Evolutionary conservation across 2,113 vertebrate species (phyloP), one percentile per base, ranked within the genome.

Genomic region (Crocuta crocuta): DNA sequence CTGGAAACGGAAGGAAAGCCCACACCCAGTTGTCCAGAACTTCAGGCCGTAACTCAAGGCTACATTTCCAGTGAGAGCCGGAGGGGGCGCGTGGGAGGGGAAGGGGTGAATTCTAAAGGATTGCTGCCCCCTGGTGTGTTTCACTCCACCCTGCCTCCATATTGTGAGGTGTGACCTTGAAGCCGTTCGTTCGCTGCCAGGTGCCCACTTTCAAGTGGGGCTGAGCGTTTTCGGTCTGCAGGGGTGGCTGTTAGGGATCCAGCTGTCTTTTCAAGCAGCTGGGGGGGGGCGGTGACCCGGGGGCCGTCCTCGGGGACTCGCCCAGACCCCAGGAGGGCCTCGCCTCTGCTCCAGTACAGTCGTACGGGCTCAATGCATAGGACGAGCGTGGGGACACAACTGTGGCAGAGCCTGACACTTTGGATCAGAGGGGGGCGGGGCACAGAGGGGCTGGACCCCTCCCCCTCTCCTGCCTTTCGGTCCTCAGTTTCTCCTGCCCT

Each of bases 151-250:
- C 13, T 3, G 39, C 23, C 78, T 31, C 23, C 58, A 53, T 21
- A 3, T 16, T 8, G 48, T 19, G 19, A 0, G 0, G 12, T 2
- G 4, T 1, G 63, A 55, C 24, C 26, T 63, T 17, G 26, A 17
- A 31, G 15, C 31, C 7, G 53, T 23, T 5, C 7, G 53, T 23
- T 5, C 8, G 61, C 24, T 0, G 0, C 8, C 53, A 2, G 0
- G 4, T 1, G 17, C 26, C 65, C 58, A 10, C 48, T 35, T 58
- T 48, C 65, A n/a, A 53, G 80, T 39, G 39, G n/a, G 45, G 21
- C 85, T 0, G 23, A 70, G 35, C 9, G 5, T 31, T 83, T 58
- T 73, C 10, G 0, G 4, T 23, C 28, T 70, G 33, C 12, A 8
- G 0, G 1, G 53, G n/a, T 21, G 61, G 48, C 35, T 45, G 12